Base-by-base conservation (phyloP, 1,140 invertebrate species). In the Phthorimaea operculella region DNA sequence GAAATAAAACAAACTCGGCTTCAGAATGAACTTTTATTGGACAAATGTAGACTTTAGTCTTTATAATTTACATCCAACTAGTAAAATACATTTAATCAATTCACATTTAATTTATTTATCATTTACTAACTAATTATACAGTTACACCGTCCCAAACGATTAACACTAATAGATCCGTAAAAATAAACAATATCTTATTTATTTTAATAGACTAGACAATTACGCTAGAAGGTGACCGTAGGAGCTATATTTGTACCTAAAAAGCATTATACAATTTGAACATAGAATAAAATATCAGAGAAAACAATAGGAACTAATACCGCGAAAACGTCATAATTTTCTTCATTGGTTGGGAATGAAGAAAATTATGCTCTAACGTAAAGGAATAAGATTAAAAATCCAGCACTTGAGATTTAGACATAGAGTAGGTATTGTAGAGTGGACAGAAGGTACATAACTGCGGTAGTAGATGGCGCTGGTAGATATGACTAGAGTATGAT, bases 31-130 rank as follows among this genome's bases (percentile, higher is more conserved):
- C 44, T 47, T 47, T 47, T 47, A 47, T 47, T 47, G 44, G 44
- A 47, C 44, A 47, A 47, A 47, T 47, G 44, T 47, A 9, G 15
- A 47, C 44, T 47, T 47, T 15, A 16, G 44, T 28, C 21, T 28
- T 28, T 28, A 28, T 28, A 28, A 28, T 47, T 47, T 39, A 39
- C 36, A 39, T 39, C 36, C 10, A 47, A 47, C 44, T 47, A 47
- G 44, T 47, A 47, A 47, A 47, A 47, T 47, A 47, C 44, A 47
- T 47, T n/a, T 47, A 47, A 47, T 17, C 10, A 39, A 39, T n/a
- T n/a, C 36, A 39, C 36, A 39, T 12, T 39, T 39, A 39, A 39
- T 39, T 39, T 10, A 12, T 12, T 12, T 39, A 12, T 12, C n/a
- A 4, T 39, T 10, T 12, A 39, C 36, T 39, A 39, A 39, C 36